Evolutionary conservation across 2,113 vertebrate species (phyloP), one percentile per base, ranked within the genome.

Genomic region (Lipotes vexillifer): DNA sequence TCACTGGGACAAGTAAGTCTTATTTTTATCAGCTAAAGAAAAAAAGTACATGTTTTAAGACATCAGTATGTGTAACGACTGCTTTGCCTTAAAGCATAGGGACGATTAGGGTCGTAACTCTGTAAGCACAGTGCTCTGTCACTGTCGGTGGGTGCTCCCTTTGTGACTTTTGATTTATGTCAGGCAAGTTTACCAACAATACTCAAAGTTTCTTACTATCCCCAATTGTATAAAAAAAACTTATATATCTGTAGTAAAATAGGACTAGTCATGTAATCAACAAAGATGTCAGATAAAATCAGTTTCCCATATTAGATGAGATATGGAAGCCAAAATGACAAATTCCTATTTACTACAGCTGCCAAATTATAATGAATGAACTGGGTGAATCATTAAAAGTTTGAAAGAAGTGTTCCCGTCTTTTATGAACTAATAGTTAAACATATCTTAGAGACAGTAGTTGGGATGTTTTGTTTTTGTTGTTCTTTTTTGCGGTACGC

Each of bases 1-100:
- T 96, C 41, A 49, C 6, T 49, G 55, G 29, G 44, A 69, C 75
- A 77, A 85, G 36, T 10, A 86, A 90, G 65, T 90, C 33, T 92
- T 98, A 86, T 80, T 88, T 97, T 95, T 57, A 94, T 74, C 38
- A 94, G 3, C 4, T 86, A 74, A 92, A 92, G 57, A 59, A 10
- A 46, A 71, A 59, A 87, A 4, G 12, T n/a, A 20, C 5, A 52
- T 18, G 9, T 69, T 92, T 74, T 72, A 83, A 90, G 57, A 84
- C 89, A 36, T 97, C 61, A 74, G 2, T 31, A 23, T 80, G 27
- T 81, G 7, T 88, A 95, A 80, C 27, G 71, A 55, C 81, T 93
- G 38, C 46, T 97, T 96, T 96, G 27, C 71, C 92, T 89, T 93
- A 65, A 89, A 77, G 31, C 36, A 0, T 36, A 33, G 52, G 38